Evolutionary conservation across 1,140 invertebrate genomes (phyloP).

Genomic region (Adelges cooleyi): DNA sequence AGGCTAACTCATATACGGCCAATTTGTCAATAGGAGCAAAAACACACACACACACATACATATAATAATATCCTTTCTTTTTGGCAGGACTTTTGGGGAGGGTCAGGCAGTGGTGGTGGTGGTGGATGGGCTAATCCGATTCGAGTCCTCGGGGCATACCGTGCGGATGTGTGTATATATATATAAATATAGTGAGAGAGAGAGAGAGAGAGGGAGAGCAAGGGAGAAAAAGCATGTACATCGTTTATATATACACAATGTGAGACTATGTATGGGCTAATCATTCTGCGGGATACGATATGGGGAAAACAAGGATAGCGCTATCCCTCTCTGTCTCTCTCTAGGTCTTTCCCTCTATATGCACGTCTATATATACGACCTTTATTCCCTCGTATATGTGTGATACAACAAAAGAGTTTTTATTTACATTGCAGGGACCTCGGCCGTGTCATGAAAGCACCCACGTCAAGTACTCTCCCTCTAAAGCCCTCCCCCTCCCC

Average conservation of each 20-base stretch:
- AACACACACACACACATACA: background rate
- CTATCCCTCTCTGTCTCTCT: no score
- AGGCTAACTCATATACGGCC: slow-evolving; percentile 13
- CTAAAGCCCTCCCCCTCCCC: no score
- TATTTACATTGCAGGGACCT: slow-evolving; percentile 28
- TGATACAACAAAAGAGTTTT: slow-evolving; percentile 20
- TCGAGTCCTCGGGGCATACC: slow-evolving; percentile 18
- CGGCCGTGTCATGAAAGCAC: slow-evolving; percentile 26
- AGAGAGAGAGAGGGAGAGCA: background rate
- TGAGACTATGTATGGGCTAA: slow-evolving; percentile 7
- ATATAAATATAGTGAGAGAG: no score
- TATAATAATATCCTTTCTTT: background rate
- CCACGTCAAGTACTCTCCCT: slow-evolving; percentile 20
- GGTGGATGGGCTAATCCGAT: slow-evolving; percentile 8
- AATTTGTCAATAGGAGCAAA: slow-evolving; percentile 19
- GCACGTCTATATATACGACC: no score
- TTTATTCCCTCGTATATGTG: background rate
- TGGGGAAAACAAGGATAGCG: background rate
- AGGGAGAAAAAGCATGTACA: background rate
- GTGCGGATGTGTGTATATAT: background rate
- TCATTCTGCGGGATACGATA: background rate
- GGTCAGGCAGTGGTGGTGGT: background rate
- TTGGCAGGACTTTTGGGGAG: background rate
- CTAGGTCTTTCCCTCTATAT: no score
- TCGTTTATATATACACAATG: background rate